Evolutionary conservation across 2,113 vertebrate species (phyloP).

Genomic region (Ovis aries): DNA sequence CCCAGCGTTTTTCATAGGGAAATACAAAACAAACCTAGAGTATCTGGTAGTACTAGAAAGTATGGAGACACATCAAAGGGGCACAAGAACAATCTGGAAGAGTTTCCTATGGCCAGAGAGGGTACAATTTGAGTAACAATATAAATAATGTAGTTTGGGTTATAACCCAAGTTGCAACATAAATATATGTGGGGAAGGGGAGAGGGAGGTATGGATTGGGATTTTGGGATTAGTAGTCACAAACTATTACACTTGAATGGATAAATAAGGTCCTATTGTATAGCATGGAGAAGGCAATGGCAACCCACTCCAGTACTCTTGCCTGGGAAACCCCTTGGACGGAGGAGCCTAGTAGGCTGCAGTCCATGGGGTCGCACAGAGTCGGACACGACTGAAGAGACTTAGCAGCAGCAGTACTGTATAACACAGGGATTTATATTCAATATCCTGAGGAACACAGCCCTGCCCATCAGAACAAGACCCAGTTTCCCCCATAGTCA

Average conservation of each 20-base stretch:
- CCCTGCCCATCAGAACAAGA: not conserved
- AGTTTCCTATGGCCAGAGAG: not conserved
- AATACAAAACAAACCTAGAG: not conserved
- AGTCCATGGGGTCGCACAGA: too few species aligned
- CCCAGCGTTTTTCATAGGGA: not conserved
- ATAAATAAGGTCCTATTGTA: not conserved
- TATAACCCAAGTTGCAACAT: not conserved
- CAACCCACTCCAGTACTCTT: too few species aligned
- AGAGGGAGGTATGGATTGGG: not conserved
- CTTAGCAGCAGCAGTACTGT: not conserved
- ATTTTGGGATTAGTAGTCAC: not conserved
- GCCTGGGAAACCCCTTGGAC: too few species aligned
- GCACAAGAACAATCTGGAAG: not conserved
- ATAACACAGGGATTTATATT: not conserved
- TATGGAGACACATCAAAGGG: not conserved
- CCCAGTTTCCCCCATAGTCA: not conserved
- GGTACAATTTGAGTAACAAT: not conserved
- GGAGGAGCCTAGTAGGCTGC: too few species aligned
- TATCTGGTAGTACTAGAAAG: not conserved
- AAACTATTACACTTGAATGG: not conserved
- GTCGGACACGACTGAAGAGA: too few species aligned
- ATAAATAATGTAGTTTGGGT: not conserved
- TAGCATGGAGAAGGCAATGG: not conserved
- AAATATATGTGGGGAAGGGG: not conserved
- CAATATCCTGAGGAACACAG: not conserved